Evolutionary conservation across 2,888 invertebrate species (phyloP), one percentile per base, ranked within the genome.

Genomic region (Ichneumoninae sp.): DNA sequence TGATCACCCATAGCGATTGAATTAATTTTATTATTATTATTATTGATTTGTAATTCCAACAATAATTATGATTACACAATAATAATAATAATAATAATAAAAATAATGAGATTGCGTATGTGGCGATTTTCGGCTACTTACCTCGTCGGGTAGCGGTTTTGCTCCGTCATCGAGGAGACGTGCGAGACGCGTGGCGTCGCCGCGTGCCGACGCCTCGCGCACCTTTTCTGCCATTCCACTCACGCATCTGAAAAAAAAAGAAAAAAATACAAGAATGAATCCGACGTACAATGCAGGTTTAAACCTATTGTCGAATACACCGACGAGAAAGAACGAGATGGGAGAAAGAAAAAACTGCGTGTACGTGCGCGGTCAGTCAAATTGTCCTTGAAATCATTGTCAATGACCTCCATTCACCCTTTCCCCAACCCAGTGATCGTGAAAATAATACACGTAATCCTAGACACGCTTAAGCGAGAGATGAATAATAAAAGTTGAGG

Each of bases 121-220:
- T 10, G 60, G 6, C 10, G 70, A 69, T 54, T 65, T 72, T 40
- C 8, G 52, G 30, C 40, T 40, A 82, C 91, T 91, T 84, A 94
- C 94, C 90, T 94, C 93, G 83, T 94, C 94, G 30, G 93, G 91
- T 65, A 92, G 87, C 65, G 93, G 90, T 88, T 93, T 93, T 80
- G 91, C 91, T 83, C 93, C 93, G 80, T 93, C 93, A 86, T 92
- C 91, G 81, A 94, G 91, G 83, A 94, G 92, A 80, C 93, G 92
- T 76, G 92, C 91, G 82, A 94, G 93, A 89, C 92, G 91, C 89
- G 92, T 90, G 84, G 91, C 92, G 88, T 94, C 93, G 89, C 94
- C 94, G 89, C 93, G 91, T 87, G 93, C 93, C 90, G 93, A 92
- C 87, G 94, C 95, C 88, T 95, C 93, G 88, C 94, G 93, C 89